Evolutionary conservation across 1,140 invertebrate genomes (phyloP), one percentile per base, ranked within the genome.

Genomic region (Heliconius hermathena): DNA sequence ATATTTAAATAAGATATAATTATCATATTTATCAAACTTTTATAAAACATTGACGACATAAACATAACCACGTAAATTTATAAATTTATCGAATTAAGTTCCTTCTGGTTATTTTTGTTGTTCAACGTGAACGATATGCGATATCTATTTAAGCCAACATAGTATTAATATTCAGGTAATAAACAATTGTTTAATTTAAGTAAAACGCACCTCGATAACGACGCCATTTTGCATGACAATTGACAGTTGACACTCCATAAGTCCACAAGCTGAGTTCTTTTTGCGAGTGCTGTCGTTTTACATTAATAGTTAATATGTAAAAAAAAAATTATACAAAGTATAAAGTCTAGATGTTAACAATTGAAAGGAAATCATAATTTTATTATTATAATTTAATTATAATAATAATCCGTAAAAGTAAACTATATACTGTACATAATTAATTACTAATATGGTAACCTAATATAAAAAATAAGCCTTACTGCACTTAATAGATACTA

Each of bases 121-220:
- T 66, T 66, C 11, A 0, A 8, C 0, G 4, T 26, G 5, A 66
- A 29, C 54, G 9, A 22, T 66, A 29, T 66, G 2, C 1, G 11
- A 66, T 29, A 29, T 36, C 60, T 16, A 66, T 26, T 26, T 29
- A 66, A 0, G 4, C 13, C 26, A 29, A 16, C 11, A 66, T 66
- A 16, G 22, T 26, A 66, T 66, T 29, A 26, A 26, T 26, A 66
- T 66, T 66, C 16, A 66, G 3, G 13, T 13, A 11, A 29, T 29
- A 66, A 66, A 66, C n/a, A 66, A 16, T 57, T 22, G 8, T 66
- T 29, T 66, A 66, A 60, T 60, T 66, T 29, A 66, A 16, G 26
- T 29, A 66, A 13, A 41, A 88, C 90, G 84, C 81, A 94, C 93
- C 93, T 94, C 73, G 93, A 88, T 77, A 94, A 86, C 72, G 93